phyloP scores from a whole-genome alignment of 2,888 invertebrate genomes.

The Calameuta idolon region DNA sequence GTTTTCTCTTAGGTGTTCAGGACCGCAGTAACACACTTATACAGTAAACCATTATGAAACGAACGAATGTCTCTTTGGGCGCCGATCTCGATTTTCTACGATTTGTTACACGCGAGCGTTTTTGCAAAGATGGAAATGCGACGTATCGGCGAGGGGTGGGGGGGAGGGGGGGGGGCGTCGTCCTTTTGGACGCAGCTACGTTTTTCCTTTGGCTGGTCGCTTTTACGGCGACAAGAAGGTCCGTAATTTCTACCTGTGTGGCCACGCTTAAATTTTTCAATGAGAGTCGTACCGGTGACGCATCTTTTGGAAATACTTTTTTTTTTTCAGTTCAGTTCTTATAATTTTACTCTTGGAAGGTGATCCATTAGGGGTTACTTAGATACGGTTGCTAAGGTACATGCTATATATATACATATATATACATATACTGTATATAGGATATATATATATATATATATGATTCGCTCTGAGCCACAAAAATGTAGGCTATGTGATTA shows the following conservation, averaged over 20 bases:
- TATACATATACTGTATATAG: no score
- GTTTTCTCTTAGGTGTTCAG: background rate
- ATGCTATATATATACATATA: no score
- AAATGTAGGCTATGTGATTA: background rate
- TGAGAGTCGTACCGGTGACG: background rate
- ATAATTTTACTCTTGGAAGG: background rate
- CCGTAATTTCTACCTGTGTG: constrained; percentile 2
- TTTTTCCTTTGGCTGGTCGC: background rate
- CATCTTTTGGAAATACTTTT: background rate
- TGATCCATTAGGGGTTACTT: background rate
- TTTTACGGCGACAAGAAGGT: background rate
- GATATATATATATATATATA: no score
- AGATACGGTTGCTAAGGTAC: background rate
- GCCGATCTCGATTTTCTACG: constrained; percentile 28
- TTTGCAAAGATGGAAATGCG: constrained; percentile 38
- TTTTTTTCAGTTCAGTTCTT: background rate
- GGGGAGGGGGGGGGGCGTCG: background rate
- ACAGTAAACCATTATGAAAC: constrained; percentile 1
- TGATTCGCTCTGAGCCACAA: background rate
- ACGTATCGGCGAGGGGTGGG: background rate
- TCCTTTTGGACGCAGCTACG: background rate
- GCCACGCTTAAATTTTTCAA: background rate
- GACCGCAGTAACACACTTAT: background rate
- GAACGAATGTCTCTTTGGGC: constrained; percentile 7
- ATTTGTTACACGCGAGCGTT: constrained; percentile 51